Evolutionary conservation across 2,113 vertebrate genomes (phyloP).

Genomic region (Aix galericulata): DNA sequence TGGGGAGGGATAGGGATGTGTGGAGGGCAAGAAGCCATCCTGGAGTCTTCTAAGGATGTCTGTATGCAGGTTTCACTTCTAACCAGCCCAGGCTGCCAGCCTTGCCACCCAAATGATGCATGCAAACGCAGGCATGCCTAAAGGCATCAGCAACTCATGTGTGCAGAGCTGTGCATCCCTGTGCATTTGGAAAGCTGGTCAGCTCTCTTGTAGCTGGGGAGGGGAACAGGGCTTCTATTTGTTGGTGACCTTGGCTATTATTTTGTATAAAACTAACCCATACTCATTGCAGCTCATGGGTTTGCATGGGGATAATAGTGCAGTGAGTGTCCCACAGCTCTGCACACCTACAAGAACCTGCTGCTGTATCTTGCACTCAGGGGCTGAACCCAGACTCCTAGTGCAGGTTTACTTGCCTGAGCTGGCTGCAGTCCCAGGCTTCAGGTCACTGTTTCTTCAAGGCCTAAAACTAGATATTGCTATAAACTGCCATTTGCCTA

Average conservation of each 20-base stretch:
- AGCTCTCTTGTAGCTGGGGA: not conserved
- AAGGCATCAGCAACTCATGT: not conserved
- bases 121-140: not conserved
- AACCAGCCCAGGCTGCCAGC: not conserved
- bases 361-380: not conserved
- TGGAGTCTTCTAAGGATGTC: not conserved
- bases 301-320: not conserved
- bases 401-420: rapidly evolving
- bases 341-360: not conserved
- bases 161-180: not conserved
- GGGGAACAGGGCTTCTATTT: not conserved
- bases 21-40: not conserved
- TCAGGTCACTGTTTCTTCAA: not conserved
- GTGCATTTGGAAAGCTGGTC: not conserved
- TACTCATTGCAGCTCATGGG: no score
- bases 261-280: not conserved
- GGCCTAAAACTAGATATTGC: not conserved
- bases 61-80: not conserved
- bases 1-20: not conserved
- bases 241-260: not conserved
- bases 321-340: not conserved
- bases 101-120: not conserved
- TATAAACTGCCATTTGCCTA: not conserved
- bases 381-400: not conserved
- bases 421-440: not conserved